phyloP scores from a whole-genome alignment of 2,888 invertebrate species.

The Timema podura region DNA sequence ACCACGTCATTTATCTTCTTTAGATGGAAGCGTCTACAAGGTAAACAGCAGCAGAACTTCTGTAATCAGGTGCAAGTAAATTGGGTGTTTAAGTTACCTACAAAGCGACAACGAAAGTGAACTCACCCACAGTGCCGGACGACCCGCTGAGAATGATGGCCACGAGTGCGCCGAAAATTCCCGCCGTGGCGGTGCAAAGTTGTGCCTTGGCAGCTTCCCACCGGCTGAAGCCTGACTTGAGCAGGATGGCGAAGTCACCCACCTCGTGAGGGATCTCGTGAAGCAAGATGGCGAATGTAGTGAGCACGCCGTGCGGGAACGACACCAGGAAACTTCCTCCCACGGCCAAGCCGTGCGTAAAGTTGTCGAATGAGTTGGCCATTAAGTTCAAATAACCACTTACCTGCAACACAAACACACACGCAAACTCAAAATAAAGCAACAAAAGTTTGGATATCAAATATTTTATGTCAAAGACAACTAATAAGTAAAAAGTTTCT shows the following conservation, averaged over 20 bases:
- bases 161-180: constrained; percentile 81
- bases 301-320: constrained; percentile 81
- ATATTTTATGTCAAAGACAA: too few relatives aligned
- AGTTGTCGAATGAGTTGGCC: constrained; percentile 97
- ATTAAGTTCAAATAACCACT: constrained; percentile 87
- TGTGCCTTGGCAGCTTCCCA: constrained; percentile 96
- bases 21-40: too few relatives aligned
- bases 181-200: constrained; percentile 83
- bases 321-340: constrained; percentile 97
- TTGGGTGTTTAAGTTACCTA: too few relatives aligned
- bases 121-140: constrained; percentile 67
- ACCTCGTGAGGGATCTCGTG: constrained; percentile 99
- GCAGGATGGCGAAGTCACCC: constrained; percentile 96
- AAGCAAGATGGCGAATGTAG: constrained; percentile 89
- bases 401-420: constrained; percentile 23
- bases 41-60: too few relatives aligned
- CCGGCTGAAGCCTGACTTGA: constrained; percentile 86
- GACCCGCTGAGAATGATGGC: constrained; percentile 83
- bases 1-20: too few relatives aligned
- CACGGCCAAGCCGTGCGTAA: constrained; percentile 95
- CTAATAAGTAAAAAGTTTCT: too few relatives aligned
- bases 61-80: too few relatives aligned
- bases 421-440: neutral
- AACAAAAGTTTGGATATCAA: neutral
- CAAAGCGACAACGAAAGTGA: too few relatives aligned